Conservation (phyloP, 2,113 vertebrate species). For the Balaeniceps rex region DNA sequence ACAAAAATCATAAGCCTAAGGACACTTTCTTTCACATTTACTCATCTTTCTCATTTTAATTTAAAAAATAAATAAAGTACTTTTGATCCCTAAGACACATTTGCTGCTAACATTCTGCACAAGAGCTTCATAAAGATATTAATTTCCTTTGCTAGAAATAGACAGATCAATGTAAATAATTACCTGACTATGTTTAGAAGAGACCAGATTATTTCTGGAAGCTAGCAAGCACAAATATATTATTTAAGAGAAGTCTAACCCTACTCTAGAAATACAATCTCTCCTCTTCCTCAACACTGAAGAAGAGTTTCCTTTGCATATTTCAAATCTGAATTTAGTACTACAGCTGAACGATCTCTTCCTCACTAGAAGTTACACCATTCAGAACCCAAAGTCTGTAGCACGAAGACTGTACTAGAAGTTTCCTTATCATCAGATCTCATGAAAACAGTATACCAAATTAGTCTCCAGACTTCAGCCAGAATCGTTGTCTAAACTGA, state of each 20-base stretch:
- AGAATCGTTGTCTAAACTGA: neutral
- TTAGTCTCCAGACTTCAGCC: neutral
- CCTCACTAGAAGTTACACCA: neutral
- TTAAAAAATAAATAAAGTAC: neutral
- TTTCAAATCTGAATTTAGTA: neutral
- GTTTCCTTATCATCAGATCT: neutral
- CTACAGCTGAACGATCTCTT: neutral
- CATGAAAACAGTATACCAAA: neutral
- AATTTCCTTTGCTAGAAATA: neutral
- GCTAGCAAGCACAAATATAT: neutral
- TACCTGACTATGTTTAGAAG: neutral
- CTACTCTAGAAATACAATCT: neutral
- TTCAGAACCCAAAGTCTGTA: neutral
- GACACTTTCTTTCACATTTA: neutral
- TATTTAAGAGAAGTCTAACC: neutral
- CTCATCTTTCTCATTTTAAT: neutral
- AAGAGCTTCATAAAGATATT: neutral
- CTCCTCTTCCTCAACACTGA: neutral
- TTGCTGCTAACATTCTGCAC: neutral
- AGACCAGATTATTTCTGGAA: neutral
- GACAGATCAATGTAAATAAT: neutral
- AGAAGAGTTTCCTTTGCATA: neutral
- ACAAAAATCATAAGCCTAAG: neutral
- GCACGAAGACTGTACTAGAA: neutral
- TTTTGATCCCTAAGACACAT: neutral